Conservation (phyloP, 2,113 vertebrate genomes). For the Dicaeum eximium region DNA sequence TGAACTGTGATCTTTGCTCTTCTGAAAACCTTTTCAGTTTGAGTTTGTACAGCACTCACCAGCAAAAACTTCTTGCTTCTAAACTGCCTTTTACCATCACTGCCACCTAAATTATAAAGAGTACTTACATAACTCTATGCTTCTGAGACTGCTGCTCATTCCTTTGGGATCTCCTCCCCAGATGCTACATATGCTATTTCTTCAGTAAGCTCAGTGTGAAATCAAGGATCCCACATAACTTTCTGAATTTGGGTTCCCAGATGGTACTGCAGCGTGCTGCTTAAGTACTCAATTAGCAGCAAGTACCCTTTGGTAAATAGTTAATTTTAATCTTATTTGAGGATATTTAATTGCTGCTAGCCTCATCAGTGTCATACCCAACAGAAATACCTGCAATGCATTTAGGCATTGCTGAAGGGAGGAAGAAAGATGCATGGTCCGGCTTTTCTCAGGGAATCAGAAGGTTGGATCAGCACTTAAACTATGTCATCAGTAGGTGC, state of each 20-base stretch:
- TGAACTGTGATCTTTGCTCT: neutral
- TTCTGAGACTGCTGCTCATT: neutral
- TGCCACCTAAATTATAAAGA: neutral
- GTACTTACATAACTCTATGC: neutral
- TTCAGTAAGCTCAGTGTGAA: neutral
- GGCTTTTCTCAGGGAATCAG: neutral
- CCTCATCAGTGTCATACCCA: neutral
- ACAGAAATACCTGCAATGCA: neutral
- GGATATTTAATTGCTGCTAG: neutral
- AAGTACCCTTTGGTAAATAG: neutral
- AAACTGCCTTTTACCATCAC: neutral
- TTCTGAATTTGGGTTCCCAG: neutral
- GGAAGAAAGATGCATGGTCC: neutral
- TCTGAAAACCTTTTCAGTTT: neutral
- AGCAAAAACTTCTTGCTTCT: neutral
- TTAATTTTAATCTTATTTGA: constrained; percentile 17
- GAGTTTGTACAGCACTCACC: neutral
- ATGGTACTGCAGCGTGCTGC: neutral
- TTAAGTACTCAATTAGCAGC: neutral
- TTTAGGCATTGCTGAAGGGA: neutral
- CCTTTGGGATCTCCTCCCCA: neutral
- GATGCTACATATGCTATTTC: neutral
- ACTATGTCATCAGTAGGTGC: neutral
- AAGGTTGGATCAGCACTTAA: neutral
- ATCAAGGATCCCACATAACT: neutral